A percentile compares a stretch with the other conserved stretches of the same genome.
These are phyloP conservation scores for Indri indri DNA, from an alignment of 2,113 vertebrate genomes.

Conservation along the genomic window DNA sequence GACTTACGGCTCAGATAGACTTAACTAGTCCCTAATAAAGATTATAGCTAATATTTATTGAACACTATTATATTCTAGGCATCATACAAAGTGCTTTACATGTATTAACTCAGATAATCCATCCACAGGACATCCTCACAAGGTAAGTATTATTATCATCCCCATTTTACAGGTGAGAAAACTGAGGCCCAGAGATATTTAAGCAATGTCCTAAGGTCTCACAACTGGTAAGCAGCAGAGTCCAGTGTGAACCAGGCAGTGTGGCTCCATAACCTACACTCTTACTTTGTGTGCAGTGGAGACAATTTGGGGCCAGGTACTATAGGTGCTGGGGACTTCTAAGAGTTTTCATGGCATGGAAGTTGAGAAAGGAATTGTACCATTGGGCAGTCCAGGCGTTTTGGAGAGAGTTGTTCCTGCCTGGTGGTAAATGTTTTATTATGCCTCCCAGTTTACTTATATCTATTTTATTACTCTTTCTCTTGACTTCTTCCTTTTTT, in stretches of 20 bases:
- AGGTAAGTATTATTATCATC: neutral
- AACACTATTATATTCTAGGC: neutral
- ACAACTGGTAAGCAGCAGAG: neutral
- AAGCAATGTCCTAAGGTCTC: neutral
- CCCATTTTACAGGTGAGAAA: slow-evolving; percentile 9
- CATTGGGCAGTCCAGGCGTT: neutral
- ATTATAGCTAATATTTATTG: neutral
- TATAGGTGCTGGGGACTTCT: neutral
- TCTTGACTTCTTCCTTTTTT: neutral
- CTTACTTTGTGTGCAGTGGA: neutral
- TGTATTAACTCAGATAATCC: neutral
- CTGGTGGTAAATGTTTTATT: neutral
- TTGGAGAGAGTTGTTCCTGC: neutral
- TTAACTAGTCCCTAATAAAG: neutral
- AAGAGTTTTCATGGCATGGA: neutral
- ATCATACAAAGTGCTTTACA: neutral
- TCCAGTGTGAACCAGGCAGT: neutral
- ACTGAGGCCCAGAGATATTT: neutral
- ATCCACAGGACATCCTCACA: neutral
- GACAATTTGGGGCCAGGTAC: neutral
- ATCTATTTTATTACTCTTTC: neutral
- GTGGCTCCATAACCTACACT: neutral
- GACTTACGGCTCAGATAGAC: neutral
- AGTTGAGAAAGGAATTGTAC: neutral
- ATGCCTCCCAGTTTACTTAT: neutral